A percentile compares a stretch with the other conserved stretches of the same genome.
These are phyloP conservation scores for Drosophila kuntzei DNA, from an alignment of 2,888 invertebrate species.

Conservation along the genomic window DNA sequence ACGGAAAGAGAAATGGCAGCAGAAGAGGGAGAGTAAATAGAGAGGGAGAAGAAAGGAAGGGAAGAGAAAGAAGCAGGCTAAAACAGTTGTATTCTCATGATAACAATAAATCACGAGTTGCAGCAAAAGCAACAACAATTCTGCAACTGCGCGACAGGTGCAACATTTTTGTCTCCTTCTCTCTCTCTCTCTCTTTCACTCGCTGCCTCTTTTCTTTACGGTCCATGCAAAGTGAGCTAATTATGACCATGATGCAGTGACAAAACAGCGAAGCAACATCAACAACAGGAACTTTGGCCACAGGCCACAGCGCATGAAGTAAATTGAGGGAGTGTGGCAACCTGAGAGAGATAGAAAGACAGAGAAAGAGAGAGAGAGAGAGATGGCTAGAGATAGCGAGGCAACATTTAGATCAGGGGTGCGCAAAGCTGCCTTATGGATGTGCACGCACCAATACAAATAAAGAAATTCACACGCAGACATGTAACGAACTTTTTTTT, in stretches of 20 bases:
- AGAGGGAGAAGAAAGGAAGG: neutral
- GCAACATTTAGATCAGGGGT: constrained; percentile 9
- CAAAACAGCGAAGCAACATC: constrained; percentile 36
- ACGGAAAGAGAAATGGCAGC: neutral
- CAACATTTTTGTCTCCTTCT: constrained; percentile 18
- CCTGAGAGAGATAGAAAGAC: neutral
- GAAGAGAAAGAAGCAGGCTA: neutral
- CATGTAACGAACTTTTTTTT: too few species aligned
- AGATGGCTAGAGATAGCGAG: neutral
- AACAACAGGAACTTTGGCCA: constrained; percentile 30
- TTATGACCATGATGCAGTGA: constrained; percentile 64
- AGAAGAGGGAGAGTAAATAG: neutral
- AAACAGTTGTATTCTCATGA: constrained; percentile 24
- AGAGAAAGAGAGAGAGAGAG: neutral
- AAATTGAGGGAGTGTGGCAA: constrained; percentile 13
- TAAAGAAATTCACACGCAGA: too few species aligned
- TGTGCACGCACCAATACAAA: too few species aligned
- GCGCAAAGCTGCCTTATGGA: too few species aligned
- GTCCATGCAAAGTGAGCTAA: constrained; percentile 67
- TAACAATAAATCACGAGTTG: constrained; percentile 50
- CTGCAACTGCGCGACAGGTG: constrained; percentile 44
- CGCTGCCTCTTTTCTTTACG: neutral
- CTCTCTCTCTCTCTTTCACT: neutral
- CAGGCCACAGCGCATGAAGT: constrained; percentile 24
- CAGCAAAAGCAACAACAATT: constrained; percentile 20